Evolutionary conservation across 2,888 invertebrate species (phyloP).

Genomic region (Drosophila niveifrons): DNA sequence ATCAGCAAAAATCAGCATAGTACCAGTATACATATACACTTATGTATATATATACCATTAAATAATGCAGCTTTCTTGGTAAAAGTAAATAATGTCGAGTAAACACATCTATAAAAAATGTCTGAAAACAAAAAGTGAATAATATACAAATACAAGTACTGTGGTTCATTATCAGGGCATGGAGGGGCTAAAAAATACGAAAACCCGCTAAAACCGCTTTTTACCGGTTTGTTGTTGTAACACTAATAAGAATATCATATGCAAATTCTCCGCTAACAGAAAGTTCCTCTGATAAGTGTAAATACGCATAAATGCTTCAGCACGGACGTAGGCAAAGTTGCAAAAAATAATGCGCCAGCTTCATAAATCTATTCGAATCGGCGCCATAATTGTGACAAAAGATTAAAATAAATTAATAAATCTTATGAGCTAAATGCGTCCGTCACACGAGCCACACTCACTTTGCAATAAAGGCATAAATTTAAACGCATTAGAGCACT

Average conservation of each 20-base stretch:
- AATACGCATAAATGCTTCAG: constrained; percentile 2
- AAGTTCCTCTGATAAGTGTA: constrained; percentile 15
- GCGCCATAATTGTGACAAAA: constrained; percentile 63
- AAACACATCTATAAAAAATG: constrained; percentile 10
- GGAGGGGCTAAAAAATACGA: constrained; percentile 25
- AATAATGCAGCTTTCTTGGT: constrained; percentile 14
- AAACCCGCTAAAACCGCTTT: constrained; percentile 55
- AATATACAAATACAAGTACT: constrained; percentile 39
- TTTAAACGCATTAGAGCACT: constrained; percentile 24
- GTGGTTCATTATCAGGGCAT: constrained; percentile 51
- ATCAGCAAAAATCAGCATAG: constrained; percentile 15
- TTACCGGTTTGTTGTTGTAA: constrained; percentile 37
- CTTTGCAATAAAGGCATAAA: constrained; percentile 43
- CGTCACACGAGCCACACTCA: constrained; percentile 11
- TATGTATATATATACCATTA: constrained; percentile 1
- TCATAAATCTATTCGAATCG: constrained; percentile 57
- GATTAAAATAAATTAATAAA: constrained; percentile 74
- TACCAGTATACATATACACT: not conserved
- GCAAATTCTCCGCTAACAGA: constrained; percentile 38
- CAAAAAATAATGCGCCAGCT: constrained; percentile 13
- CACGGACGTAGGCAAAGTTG: constrained; percentile 4
- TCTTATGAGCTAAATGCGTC: constrained; percentile 36
- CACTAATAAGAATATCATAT: constrained; percentile 33
- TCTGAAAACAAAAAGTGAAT: constrained; percentile 33
- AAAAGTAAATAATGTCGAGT: constrained; percentile 14